These are phyloP conservation scores for Lepidostoma basale DNA, from an alignment of 1,140 invertebrate genomes.

Conservation along the genomic window DNA sequence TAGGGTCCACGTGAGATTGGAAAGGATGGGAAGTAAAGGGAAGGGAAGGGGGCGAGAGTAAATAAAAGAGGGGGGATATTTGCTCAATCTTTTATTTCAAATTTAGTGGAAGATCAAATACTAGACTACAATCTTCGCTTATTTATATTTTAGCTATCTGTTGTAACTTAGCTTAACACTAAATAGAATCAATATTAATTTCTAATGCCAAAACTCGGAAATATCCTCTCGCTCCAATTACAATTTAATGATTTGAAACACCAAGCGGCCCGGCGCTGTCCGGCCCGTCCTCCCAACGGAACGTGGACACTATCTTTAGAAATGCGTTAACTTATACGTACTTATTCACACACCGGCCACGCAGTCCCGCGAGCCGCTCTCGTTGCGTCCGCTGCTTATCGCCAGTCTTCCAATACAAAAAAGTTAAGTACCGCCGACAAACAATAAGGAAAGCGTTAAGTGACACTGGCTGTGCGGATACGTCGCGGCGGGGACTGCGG, in stretches of 20 bases:
- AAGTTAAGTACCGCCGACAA: no score
- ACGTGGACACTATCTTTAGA: slow-evolving; percentile 21
- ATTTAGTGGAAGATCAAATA: slow-evolving; percentile 43
- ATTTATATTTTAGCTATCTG: slow-evolving; percentile 35
- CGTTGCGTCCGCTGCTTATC: no score
- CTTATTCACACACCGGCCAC: neutral
- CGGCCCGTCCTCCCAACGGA: slow-evolving; percentile 12
- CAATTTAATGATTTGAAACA: slow-evolving; percentile 31
- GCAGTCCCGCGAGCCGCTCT: no score
- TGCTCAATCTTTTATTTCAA: slow-evolving; percentile 41
- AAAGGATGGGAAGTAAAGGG: no score
- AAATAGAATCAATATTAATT: slow-evolving; percentile 37
- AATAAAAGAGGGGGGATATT: no score
- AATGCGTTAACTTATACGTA: slow-evolving; percentile 20
- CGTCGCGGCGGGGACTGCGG: no score
- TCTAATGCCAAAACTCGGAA: slow-evolving; percentile 31
- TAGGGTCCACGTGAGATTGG: no score
- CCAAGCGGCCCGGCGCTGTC: slow-evolving; percentile 13
- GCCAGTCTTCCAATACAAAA: no score
- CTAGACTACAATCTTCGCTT: slow-evolving; percentile 41
- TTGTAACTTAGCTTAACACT: slow-evolving; percentile 32
- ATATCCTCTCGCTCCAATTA: slow-evolving; percentile 17
- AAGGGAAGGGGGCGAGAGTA: no score
- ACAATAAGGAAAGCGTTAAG: no score
- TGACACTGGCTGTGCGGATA: no score